Evolutionary conservation across 2,113 vertebrate genomes (phyloP).

Genomic region (rabbit (Oryctolagus cuniculus)): mOryCun1.1 NC_091450.1:20420001-20420500

Average conservation of each 20-base stretch:
- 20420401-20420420: too few species aligned
- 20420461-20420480: too few species aligned
- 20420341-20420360: too few species aligned
- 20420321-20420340: too few species aligned
- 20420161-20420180: not conserved
- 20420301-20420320: too few species aligned
- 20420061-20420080: conserved; percentile 69
- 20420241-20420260: not conserved
- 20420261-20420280: not conserved
- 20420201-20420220: not conserved
- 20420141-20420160: not conserved
- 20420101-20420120: not conserved
- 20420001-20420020: conserved; percentile 78
- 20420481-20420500: too few species aligned
- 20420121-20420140: not conserved
- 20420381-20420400: too few species aligned
- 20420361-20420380: too few species aligned
- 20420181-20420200: not conserved
- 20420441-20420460: too few species aligned
- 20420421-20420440: too few species aligned
- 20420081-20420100: conserved; percentile 43
- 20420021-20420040: conserved; percentile 78
- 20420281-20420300: too few species aligned
- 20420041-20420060: conserved; percentile 68
- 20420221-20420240: conserved; percentile 23